Base-by-base conservation (phyloP, 2,797 vertebrate genomes). In the Macrochelys suwanniensis region DNA sequence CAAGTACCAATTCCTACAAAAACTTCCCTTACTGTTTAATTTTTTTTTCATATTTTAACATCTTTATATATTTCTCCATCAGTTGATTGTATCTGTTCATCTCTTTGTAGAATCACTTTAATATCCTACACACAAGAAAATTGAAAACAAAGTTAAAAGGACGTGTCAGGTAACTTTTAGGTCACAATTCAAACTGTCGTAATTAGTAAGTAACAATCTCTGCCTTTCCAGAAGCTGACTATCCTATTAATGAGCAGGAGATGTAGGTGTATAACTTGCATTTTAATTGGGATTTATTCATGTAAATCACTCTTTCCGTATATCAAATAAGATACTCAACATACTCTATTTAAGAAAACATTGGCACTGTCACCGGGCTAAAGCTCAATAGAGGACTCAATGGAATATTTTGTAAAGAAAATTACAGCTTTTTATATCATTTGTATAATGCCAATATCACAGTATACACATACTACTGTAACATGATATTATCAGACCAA, bases 41-140 rank as follows among this genome's bases (percentile, higher is more conserved):
- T 1, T 33, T 9, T 80, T 79, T 85, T 95, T 92, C 82, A 84
- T 54, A 19, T 49, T 65, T 2, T 33, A 23, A 42, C 81, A 33
- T 88, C 54, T 88, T 96, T 77, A 85, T 1, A 42, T 59, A 51
- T 37, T 56, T 95, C 87, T 80, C 83, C 96, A 53, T 97, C 86
- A 87, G 82, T 88, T 85, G 92, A 93, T 53, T 96, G 92, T 19
- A 49, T 51, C 78, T 96, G 92, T 59, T 96, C 84, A 2, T 15
- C 85, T 89, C 89, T 95, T 91, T 96, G 97, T 21, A 98, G 89
- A 94, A 98, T 95, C 11, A 59, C 51, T 95, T 97, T 96, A 95
- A 98, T 96, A 90, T 98, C 97, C 98, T 98, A 92, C 25, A 84
- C 83, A 95, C 89, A 96, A 76, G 33, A 97, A 97, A 89, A 94